These are phyloP conservation scores for Leptinotarsa texana DNA, from an alignment of 1,140 invertebrate genomes.

Conservation along the genomic window DNA sequence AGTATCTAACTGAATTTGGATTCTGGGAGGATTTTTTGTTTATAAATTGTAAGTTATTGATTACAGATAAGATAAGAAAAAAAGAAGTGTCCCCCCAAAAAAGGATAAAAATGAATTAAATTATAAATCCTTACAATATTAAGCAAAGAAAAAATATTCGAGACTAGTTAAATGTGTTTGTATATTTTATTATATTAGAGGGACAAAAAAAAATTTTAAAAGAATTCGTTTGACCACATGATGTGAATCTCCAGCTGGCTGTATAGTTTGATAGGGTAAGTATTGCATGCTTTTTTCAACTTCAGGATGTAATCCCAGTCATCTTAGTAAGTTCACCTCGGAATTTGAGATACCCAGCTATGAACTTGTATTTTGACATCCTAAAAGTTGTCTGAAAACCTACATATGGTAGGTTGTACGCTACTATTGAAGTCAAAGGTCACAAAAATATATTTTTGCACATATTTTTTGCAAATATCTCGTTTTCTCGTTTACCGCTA, in stretches of 20 bases:
- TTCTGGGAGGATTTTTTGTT: not conserved
- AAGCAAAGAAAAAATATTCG: not conserved
- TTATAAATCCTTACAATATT: conserved; percentile 10
- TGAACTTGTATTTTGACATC: too few relatives aligned
- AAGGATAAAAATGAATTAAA: conserved; percentile 3
- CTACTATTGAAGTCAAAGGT: too few relatives aligned
- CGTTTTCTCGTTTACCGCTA: too few relatives aligned
- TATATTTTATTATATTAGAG: conserved; percentile 5
- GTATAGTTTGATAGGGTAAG: not conserved
- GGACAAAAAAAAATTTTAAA: conserved; percentile 1
- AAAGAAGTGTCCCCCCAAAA: not conserved
- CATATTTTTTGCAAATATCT: too few relatives aligned
- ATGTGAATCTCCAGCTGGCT: not conserved
- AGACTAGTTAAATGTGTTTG: conserved; percentile 3
- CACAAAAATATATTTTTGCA: too few relatives aligned
- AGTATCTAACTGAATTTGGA: not conserved
- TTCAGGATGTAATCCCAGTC: too few relatives aligned
- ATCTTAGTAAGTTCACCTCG: too few relatives aligned
- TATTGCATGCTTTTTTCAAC: not conserved
- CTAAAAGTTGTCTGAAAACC: too few relatives aligned
- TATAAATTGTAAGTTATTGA: conserved; percentile 5
- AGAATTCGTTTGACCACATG: conserved; percentile 4
- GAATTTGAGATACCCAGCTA: too few relatives aligned
- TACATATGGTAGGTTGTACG: too few relatives aligned
- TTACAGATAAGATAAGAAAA: conserved; percentile 3